These are phyloP conservation scores for Polia nebulosa DNA, from an alignment of 2,888 invertebrate species.

Conservation along the genomic window DNA sequence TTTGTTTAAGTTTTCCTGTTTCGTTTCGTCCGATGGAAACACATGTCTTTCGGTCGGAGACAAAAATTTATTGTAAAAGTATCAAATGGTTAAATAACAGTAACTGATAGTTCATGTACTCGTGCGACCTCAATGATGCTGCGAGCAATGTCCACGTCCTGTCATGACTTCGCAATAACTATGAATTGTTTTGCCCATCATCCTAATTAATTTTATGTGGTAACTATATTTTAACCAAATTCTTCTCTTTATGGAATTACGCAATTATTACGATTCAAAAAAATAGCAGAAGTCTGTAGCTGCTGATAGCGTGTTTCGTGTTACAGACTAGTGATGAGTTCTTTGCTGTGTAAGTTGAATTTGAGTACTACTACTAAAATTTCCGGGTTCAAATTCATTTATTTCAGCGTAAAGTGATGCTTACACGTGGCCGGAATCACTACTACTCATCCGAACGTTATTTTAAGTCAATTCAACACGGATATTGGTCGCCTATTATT, in stretches of 20 bases:
- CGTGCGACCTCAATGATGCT: constrained; percentile 40
- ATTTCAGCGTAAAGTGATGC: background rate
- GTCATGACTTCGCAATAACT: constrained; percentile 19
- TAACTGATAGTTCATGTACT: constrained; percentile 43
- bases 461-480: constrained; percentile 27
- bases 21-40: constrained; percentile 29
- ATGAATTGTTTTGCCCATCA: constrained; percentile 7
- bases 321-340: background rate
- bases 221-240: background rate
- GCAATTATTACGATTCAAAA: background rate
- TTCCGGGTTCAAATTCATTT: background rate
- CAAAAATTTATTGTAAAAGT: constrained; percentile 6
- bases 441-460: constrained; percentile 16
- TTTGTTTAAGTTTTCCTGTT: constrained; percentile 45
- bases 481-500: constrained; percentile 32
- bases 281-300: background rate
- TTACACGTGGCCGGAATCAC: background rate
- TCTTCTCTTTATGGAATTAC: background rate
- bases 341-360: background rate
- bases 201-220: constrained; percentile 1
- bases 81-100: constrained; percentile 19
- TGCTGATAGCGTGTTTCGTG: background rate
- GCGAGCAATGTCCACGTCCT: constrained; percentile 39
- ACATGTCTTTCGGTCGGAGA: constrained; percentile 42
- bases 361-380: background rate